These are phyloP conservation scores for Julus scanicus DNA, from an alignment of 2,888 invertebrate genomes.

Conservation along the genomic window DNA sequence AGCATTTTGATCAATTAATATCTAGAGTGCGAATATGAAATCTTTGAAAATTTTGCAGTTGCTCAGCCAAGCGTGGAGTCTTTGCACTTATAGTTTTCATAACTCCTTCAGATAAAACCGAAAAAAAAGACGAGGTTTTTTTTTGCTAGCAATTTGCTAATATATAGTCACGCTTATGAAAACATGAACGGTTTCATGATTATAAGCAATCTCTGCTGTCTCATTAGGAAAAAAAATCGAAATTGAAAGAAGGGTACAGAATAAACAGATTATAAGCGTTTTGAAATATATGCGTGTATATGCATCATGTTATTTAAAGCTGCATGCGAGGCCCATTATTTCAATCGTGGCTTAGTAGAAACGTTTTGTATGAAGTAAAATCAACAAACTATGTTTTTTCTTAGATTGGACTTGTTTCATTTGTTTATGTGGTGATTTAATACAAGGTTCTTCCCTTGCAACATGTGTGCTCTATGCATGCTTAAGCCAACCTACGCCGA, in stretches of 20 bases:
- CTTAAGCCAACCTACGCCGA: too few relatives aligned
- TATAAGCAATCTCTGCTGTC: background rate
- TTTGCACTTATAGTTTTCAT: slow-evolving; percentile 23
- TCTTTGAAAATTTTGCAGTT: background rate
- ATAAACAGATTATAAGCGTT: background rate
- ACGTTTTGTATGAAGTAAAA: background rate
- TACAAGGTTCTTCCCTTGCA: too few relatives aligned
- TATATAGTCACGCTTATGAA: background rate
- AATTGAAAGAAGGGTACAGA: background rate
- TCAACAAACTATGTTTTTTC: slow-evolving; percentile 2
- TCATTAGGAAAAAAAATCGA: background rate
- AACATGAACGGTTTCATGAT: background rate
- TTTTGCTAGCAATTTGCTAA: background rate
- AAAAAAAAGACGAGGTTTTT: background rate
- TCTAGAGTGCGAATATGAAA: background rate
- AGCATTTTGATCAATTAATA: slow-evolving; percentile 13
- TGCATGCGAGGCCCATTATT: background rate
- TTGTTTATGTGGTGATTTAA: background rate
- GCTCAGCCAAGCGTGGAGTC: background rate
- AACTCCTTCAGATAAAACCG: background rate
- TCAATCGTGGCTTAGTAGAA: background rate
- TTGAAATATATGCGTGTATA: background rate
- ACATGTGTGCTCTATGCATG: too few relatives aligned
- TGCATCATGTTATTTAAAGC: too few relatives aligned
- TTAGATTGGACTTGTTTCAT: background rate